Conservation (phyloP, 2,888 invertebrate species). For the Pandemis corylana region DNA sequence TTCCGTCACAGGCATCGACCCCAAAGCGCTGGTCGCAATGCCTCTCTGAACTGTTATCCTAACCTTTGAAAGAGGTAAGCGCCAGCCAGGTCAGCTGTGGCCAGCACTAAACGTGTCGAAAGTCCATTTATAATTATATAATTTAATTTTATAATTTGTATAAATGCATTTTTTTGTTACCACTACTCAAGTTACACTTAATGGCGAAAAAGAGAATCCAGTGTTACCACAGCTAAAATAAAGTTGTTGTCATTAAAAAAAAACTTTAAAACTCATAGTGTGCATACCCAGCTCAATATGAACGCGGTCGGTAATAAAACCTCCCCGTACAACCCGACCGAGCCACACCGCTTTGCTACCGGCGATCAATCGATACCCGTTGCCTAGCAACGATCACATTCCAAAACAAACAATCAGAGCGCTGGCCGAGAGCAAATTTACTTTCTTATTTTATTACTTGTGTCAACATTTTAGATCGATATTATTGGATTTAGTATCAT, state of each 20-base stretch:
- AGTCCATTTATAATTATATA: too few species aligned
- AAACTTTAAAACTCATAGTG: background rate
- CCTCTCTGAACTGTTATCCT: too few species aligned
- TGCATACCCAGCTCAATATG: background rate
- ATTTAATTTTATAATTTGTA: too few species aligned
- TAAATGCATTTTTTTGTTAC: too few species aligned
- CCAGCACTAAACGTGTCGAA: too few species aligned
- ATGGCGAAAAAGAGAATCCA: too few species aligned
- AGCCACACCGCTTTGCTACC: slow-evolving; percentile 61
- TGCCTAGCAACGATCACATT: slow-evolving; percentile 83
- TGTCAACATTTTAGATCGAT: slow-evolving; percentile 82
- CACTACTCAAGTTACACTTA: too few species aligned
- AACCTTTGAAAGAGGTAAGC: too few species aligned
- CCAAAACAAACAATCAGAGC: slow-evolving; percentile 84
- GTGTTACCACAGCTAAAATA: too few species aligned
- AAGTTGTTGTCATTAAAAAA: background rate
- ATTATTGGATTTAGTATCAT: slow-evolving; percentile 76
- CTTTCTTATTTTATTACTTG: slow-evolving; percentile 83
- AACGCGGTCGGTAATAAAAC: slow-evolving; percentile 41
- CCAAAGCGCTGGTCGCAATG: too few species aligned
- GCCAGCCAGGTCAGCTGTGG: too few species aligned
- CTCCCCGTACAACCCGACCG: slow-evolving; percentile 48
- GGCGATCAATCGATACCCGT: slow-evolving; percentile 79
- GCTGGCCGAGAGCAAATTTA: slow-evolving; percentile 80
- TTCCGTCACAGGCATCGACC: too few species aligned